These are phyloP conservation scores for Odontamblyopus lacepedii DNA, from an alignment of 2,797 vertebrate genomes.

Conservation along the genomic window DNA sequence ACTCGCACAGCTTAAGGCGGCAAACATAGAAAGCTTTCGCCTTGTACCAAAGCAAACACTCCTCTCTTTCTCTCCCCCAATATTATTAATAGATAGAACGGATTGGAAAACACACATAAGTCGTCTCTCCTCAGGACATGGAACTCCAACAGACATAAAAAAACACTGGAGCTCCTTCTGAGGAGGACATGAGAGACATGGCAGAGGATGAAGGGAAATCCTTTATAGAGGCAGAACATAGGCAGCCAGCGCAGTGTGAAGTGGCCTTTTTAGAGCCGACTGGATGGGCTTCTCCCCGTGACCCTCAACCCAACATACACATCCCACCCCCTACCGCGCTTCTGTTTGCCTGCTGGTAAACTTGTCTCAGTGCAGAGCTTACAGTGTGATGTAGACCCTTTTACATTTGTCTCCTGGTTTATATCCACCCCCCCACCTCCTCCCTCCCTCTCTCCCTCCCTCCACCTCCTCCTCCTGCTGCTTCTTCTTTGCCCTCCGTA, in stretches of 20 bases:
- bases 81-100: constrained; percentile 75
- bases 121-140: constrained; percentile 79
- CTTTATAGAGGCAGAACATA: constrained; percentile 73
- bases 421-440: constrained; percentile 29
- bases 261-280: constrained; percentile 72
- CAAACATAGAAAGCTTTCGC: constrained; percentile 64
- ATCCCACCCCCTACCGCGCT: constrained; percentile 48
- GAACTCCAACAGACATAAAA: constrained; percentile 77
- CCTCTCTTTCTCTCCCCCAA: constrained; percentile 54
- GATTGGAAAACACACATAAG: constrained; percentile 65
- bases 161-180: constrained; percentile 69
- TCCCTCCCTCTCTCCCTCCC: neutral
- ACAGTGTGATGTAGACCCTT: constrained; percentile 72
- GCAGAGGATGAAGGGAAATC: constrained; percentile 82
- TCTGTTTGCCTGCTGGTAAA: constrained; percentile 76
- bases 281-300: constrained; percentile 68
- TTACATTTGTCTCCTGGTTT: constrained; percentile 73
- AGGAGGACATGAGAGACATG: constrained; percentile 80
- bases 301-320: constrained; percentile 57
- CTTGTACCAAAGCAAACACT: constrained; percentile 69
- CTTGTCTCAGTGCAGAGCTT: constrained; percentile 61
- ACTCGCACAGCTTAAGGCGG: constrained; percentile 71
- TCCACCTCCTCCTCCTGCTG: constrained; percentile 44
- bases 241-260: constrained; percentile 60
- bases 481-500: constrained; percentile 59